Conservation (phyloP, 2,113 vertebrate species). For the Hydropotes inermis region DNA sequence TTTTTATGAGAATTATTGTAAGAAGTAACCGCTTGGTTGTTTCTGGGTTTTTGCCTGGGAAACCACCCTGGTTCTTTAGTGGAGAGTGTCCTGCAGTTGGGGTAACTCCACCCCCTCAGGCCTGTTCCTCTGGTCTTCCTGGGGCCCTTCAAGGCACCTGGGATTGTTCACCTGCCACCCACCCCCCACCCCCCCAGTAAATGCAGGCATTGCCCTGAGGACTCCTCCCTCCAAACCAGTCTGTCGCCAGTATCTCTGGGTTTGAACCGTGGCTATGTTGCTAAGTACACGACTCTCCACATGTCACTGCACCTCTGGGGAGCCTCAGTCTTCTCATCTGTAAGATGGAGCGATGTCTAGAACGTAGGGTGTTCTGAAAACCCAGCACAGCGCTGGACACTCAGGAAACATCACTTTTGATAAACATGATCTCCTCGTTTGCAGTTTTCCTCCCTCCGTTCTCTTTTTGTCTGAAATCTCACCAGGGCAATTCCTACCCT, state of each 20-base stretch:
- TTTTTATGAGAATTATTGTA: not conserved
- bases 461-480: not conserved
- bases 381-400: rapidly evolving
- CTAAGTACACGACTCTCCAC: not conserved
- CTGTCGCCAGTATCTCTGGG: not conserved
- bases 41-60: not conserved
- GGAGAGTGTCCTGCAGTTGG: not conserved
- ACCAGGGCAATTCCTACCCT: not conserved
- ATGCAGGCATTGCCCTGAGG: not conserved
- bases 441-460: no score
- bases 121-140: not conserved
- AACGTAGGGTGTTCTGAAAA: not conserved
- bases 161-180: not conserved
- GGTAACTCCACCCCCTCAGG: not conserved
- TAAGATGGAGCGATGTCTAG: not conserved
- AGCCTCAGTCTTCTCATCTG: not conserved
- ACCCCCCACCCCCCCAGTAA: not conserved
- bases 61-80: not conserved
- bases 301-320: not conserved
- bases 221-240: not conserved
- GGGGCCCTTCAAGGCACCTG: not conserved
- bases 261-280: not conserved
- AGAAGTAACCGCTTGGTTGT: not conserved
- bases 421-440: not conserved
- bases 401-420: not conserved